Conservation (phyloP, 2,113 vertebrate genomes). For the Myxocyprinus asiaticus region DNA sequence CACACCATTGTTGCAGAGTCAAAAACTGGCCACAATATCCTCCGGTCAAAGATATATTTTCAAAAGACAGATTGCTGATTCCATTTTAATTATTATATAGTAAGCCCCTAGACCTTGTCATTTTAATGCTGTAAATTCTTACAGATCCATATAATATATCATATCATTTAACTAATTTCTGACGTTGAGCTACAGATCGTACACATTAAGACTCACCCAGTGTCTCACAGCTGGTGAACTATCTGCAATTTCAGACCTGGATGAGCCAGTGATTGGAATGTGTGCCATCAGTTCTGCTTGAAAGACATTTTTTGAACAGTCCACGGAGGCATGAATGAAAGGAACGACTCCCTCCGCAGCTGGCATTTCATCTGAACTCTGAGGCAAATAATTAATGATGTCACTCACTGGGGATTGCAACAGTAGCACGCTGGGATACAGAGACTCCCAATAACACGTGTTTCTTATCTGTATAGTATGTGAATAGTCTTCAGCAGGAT, state of each 20-base stretch:
- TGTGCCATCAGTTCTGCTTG: constrained; percentile 36
- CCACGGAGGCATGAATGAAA: constrained; percentile 3
- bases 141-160: constrained; percentile 24
- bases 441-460: too few species aligned
- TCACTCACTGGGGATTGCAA: too few species aligned
- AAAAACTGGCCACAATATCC: too few species aligned
- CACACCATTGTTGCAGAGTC: too few species aligned
- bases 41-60: too few species aligned
- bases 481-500: too few species aligned
- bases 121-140: constrained; percentile 19
- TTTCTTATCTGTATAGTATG: too few species aligned
- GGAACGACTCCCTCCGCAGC: constrained; percentile 1
- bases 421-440: too few species aligned
- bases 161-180: constrained; percentile 2
- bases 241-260: constrained; percentile 48
- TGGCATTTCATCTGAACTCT: too few species aligned
- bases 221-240: background rate
- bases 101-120: background rate
- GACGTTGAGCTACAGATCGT: background rate
- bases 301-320: constrained; percentile 26
- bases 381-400: too few species aligned
- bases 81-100: background rate
- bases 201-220: constrained; percentile 13
- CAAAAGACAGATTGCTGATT: background rate
- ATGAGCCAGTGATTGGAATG: constrained; percentile 44